phyloP scores from a whole-genome alignment of 2,797 vertebrate species.

The Brachymystax lenok region DNA sequence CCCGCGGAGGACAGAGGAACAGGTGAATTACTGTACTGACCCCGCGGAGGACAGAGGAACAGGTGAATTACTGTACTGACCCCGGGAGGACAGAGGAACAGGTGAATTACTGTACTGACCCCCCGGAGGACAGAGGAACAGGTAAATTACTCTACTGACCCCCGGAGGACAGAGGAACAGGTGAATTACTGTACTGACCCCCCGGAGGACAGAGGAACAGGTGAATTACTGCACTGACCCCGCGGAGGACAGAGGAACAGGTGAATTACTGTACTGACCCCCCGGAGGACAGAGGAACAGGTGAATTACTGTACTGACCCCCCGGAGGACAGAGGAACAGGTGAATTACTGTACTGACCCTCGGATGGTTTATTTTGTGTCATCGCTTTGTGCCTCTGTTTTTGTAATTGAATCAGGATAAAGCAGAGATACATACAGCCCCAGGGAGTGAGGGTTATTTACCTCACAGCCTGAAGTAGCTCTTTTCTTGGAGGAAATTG shows the following conservation, averaged over 20 bases:
- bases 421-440: background rate
- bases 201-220: background rate
- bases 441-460: background rate
- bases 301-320: background rate
- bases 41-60: background rate
- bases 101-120: background rate
- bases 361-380: background rate
- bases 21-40: background rate
- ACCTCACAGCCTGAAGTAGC: background rate
- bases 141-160: rapidly evolving
- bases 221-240: background rate
- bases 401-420: background rate
- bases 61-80: background rate
- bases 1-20: background rate
- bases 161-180: background rate
- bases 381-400: background rate
- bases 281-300: background rate
- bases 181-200: background rate
- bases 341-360: background rate
- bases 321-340: background rate
- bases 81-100: background rate
- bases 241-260: background rate
- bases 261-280: background rate
- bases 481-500: no score
- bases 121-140: background rate